Evolutionary conservation across 1,140 invertebrate genomes (phyloP).

Genomic region (Drosophila paulistorum): DNA sequence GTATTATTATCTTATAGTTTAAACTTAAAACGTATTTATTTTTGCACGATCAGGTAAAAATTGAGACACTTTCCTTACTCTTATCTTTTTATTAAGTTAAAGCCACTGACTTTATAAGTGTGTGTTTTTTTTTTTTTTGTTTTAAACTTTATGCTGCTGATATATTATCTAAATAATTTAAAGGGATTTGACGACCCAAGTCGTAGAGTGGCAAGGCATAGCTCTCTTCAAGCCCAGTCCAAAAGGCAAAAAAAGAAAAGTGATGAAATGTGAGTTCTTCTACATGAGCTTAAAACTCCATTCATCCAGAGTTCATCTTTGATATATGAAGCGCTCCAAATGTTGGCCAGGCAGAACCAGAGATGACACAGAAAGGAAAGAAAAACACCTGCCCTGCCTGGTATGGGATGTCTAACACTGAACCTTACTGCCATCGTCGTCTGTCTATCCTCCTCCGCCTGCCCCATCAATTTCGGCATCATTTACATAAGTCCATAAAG

Average conservation of each 20-base stretch:
- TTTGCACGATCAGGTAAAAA: too few species aligned
- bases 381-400: constrained; percentile 5
- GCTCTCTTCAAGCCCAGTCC: too few species aligned
- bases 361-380: constrained; percentile 28
- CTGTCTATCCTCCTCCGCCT: not conserved
- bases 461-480: constrained; percentile 45
- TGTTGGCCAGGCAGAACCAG: constrained; percentile 45
- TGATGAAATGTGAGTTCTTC: not conserved
- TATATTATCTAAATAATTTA: constrained; percentile 13
- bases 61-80: too few species aligned
- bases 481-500: constrained; percentile 78
- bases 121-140: too few species aligned
- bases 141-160: not conserved
- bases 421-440: not conserved
- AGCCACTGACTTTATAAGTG: too few species aligned
- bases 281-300: constrained; percentile 36
- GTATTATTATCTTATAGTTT: too few species aligned
- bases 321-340: constrained; percentile 60
- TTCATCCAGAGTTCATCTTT: constrained; percentile 35
- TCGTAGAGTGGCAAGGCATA: not conserved
- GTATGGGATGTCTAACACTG: not conserved
- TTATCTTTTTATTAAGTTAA: too few species aligned
- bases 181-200: not conserved
- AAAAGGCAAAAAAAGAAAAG: not conserved
- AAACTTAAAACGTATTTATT: too few species aligned